Evolutionary conservation across 2,797 vertebrate species (phyloP).

Genomic region (Bovichtus diacanthus): DNA sequence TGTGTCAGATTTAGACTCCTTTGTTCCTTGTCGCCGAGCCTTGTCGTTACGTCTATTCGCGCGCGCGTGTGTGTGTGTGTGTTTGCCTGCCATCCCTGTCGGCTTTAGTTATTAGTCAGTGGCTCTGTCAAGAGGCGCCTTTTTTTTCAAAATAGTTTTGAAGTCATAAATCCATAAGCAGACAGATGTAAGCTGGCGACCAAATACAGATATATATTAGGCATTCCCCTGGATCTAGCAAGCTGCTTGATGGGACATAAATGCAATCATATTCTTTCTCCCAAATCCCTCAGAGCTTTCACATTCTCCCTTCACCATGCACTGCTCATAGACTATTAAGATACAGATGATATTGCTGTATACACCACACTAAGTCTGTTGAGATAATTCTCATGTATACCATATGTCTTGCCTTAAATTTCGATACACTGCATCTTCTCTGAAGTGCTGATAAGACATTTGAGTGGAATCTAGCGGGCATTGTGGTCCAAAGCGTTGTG

Average conservation of each 20-base stretch:
- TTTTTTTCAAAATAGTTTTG: slow-evolving; percentile 81
- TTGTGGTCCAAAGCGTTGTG: slow-evolving; percentile 51
- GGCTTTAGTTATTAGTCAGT: slow-evolving; percentile 88
- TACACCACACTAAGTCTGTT: slow-evolving; percentile 51
- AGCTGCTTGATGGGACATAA: slow-evolving; percentile 83
- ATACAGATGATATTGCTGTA: slow-evolving; percentile 73
- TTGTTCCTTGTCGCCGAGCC: slow-evolving; percentile 81
- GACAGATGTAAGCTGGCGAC: slow-evolving; percentile 86
- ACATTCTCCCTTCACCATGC: slow-evolving; percentile 70
- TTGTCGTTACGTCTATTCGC: slow-evolving; percentile 73
- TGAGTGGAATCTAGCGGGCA: slow-evolving; percentile 47
- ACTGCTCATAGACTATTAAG: slow-evolving; percentile 76
- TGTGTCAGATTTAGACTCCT: slow-evolving; percentile 85
- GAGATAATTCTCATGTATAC: slow-evolving; percentile 64
- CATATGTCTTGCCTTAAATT: slow-evolving; percentile 59
- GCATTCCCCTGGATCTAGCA: slow-evolving; percentile 81
- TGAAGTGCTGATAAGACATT: slow-evolving; percentile 66
- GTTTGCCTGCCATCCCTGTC: slow-evolving; percentile 81
- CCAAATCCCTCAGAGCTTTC: slow-evolving; percentile 81
- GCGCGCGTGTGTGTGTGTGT: slow-evolving; percentile 61
- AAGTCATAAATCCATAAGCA: slow-evolving; percentile 88
- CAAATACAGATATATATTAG: slow-evolving; percentile 87
- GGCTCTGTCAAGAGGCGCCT: slow-evolving; percentile 79
- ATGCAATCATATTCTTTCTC: slow-evolving; percentile 83
- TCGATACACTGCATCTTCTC: slow-evolving; percentile 54